Percentiles rank a stretch among this genome's conserved stretches.
Conservation (phyloP, 2,797 vertebrate genomes). For the Pseudocheirus occidentalis region DNA sequence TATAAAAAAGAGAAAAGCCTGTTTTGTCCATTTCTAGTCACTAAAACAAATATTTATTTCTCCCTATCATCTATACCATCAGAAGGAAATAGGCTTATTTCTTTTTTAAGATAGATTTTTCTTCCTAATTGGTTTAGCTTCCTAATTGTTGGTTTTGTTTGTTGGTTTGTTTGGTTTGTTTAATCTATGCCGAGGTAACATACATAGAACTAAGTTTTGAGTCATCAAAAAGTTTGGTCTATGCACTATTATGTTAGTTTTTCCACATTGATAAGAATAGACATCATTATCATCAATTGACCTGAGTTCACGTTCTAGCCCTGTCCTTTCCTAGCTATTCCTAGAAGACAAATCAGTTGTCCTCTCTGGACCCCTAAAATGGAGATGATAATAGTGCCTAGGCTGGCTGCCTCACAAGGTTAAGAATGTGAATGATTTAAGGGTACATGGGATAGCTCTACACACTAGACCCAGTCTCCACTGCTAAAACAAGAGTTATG, state of each 20-base stretch:
- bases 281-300: neutral
- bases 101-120: neutral
- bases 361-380: neutral
- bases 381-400: neutral
- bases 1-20: neutral
- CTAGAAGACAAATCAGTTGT: neutral
- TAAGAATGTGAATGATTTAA: neutral
- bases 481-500: neutral
- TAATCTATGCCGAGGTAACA: neutral
- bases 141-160: neutral
- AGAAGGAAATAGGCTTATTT: neutral
- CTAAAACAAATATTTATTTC: neutral
- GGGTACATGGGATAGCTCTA: neutral
- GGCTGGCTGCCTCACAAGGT: neutral
- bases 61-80: neutral
- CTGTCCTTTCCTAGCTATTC: neutral
- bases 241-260: neutral
- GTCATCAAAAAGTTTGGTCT: neutral
- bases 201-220: neutral
- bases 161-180: no score
- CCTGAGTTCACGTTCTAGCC: neutral
- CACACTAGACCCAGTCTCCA: neutral
- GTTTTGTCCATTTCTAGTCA: neutral
- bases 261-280: neutral
- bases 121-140: neutral